Conservation (phyloP, 2,113 vertebrate genomes). For the Cryptotis parvus region DNA sequence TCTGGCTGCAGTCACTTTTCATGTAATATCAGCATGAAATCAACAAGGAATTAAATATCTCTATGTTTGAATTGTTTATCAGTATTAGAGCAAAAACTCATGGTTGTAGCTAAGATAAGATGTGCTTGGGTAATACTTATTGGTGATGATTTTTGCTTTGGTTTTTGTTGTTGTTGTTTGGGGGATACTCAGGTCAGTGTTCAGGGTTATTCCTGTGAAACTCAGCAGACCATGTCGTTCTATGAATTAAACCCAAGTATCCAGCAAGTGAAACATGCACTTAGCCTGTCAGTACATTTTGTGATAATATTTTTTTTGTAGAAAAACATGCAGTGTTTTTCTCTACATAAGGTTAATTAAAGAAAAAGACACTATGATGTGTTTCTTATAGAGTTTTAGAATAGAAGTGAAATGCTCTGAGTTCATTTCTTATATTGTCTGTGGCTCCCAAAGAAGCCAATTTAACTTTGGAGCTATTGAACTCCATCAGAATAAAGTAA, state of each 20-base stretch:
- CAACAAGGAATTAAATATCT: background rate
- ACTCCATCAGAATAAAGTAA: conserved; percentile 13
- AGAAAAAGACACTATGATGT: background rate
- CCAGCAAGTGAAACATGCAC: too few species aligned
- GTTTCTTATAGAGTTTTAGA: background rate
- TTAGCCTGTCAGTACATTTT: too few species aligned
- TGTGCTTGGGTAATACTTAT: background rate
- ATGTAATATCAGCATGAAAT: background rate
- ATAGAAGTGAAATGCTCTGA: background rate
- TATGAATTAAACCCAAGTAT: too few species aligned
- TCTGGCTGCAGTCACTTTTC: too few species aligned
- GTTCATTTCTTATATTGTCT: background rate
- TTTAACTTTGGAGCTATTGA: background rate
- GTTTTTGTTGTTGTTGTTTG: too few species aligned
- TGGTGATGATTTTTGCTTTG: background rate
- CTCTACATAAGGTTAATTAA: conserved; percentile 7
- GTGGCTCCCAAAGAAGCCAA: background rate
- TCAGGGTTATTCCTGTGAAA: too few species aligned
- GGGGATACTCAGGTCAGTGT: too few species aligned
- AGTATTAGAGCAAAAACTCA: conserved; percentile 14
- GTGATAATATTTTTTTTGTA: background rate
- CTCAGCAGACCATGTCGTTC: too few species aligned
- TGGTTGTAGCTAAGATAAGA: background rate
- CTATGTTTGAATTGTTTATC: background rate
- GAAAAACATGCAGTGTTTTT: conserved; percentile 11